Base-by-base conservation (phyloP, 2,113 vertebrate genomes). In the Tyrannus savana region DNA sequence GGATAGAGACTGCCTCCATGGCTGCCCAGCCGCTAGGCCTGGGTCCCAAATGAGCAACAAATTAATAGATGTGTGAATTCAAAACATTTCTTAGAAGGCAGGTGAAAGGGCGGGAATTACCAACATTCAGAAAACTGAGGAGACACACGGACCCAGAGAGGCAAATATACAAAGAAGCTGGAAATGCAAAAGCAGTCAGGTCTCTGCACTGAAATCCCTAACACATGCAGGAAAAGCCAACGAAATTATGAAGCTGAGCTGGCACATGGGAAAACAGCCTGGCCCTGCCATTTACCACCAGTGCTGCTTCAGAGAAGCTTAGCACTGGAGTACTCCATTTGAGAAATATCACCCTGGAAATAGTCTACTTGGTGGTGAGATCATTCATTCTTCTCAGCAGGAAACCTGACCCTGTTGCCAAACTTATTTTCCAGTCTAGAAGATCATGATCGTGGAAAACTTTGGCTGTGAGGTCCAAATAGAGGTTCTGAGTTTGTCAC, bases 321-420 rank as follows among this genome's bases (percentile, higher is more conserved):
- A 92, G 66, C 76, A 50, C 53, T 33, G 4, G 37, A 60, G 41
- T 47, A 19, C 76, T 93, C 76, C 4, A 0, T 72, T 64, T 41
- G 73, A 83, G 93, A 94, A 95, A 92, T 14, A 42, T 72, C 3
- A 8, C 23, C 92, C 95, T 96, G 90, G 91, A 92, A 97, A 94
- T 68, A 96, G 68, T 49, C 79, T 18, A 2, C 78, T 87, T 81
- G 33, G 62, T 82, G 87, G 76, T 95, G 89, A 95, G 89, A 91
- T 84, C 85, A 96, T 95, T 96, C 88, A 74, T 95, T 96, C 85
- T 96, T 94, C 91, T 91, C 84, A 81, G 84, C 41, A 95, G 88
- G 94, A 93, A 96, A 91, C 46, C 85, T 37, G 71, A 93, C 46
- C 44, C 74, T 53, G 52, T 84, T 72, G 64, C 94, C 96, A 95